phyloP scores from a whole-genome alignment of 2,113 vertebrate genomes.

The Pseudolaguvia tuberculata region DNA sequence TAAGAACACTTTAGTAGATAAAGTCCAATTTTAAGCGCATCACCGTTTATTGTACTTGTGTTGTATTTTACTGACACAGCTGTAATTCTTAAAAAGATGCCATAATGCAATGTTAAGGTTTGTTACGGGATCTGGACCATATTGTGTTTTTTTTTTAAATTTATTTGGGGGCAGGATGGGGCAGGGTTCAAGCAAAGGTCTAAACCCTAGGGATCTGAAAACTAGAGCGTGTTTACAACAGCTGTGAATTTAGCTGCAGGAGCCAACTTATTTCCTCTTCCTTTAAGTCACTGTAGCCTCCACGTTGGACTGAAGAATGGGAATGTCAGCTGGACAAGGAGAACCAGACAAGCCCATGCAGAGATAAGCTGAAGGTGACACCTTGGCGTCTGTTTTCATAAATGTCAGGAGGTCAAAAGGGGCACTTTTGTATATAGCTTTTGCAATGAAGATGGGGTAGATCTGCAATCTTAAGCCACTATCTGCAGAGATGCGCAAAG shows the following conservation, averaged over 20 bases:
- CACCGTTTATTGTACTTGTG: no score
- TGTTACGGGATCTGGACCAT: background rate
- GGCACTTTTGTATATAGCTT: background rate
- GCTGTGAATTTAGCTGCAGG: background rate
- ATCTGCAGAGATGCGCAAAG: slow-evolving; percentile 18
- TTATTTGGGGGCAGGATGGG: background rate
- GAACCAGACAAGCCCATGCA: background rate
- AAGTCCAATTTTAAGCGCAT: background rate
- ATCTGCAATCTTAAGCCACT: slow-evolving; percentile 10
- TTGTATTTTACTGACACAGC: background rate
- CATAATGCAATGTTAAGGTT: background rate
- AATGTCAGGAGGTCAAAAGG: slow-evolving; percentile 6
- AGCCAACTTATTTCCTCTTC: background rate
- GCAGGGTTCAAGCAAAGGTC: background rate
- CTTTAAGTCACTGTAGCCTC: background rate
- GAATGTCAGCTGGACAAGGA: background rate
- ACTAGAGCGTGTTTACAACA: background rate
- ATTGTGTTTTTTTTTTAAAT: no score
- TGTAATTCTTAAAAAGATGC: background rate
- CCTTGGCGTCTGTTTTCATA: slow-evolving; percentile 8
- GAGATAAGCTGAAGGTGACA: slow-evolving; percentile 23
- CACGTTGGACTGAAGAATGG: background rate
- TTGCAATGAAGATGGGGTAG: slow-evolving; percentile 8
- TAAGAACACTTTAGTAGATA: background rate
- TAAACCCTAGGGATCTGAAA: background rate